Base-by-base conservation (phyloP, 2,888 invertebrate species). In the Synergus gifuensis region DNA sequence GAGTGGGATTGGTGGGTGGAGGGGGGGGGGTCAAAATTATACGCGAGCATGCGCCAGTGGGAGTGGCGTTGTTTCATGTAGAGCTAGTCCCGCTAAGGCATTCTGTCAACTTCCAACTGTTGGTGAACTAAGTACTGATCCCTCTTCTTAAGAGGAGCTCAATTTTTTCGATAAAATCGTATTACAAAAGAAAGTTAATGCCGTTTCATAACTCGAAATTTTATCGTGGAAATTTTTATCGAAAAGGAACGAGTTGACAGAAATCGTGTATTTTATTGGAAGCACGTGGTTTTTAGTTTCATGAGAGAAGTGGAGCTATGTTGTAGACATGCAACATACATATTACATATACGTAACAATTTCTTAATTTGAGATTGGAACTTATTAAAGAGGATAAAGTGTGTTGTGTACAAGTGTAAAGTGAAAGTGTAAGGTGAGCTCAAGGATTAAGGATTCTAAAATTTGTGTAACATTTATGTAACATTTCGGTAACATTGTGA, bases 11-110 rank as follows among this genome's bases (percentile, higher is more conserved):
- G 42, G 42, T n/a, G 44, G 49, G 60, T 73, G 49, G 60, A 44
- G 80, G 80, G 78, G 49, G 63, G 77, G 42, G 22, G 42, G 40
- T 76, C 79, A 62, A 58, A 78, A 79, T 77, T 79, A 80, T 78
- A 69, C 81, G 78, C 81, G 90, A 88, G 91, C 91, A 90, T 91
- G 91, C 91, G 91, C 91, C 86, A 86, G 88, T 90, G 90, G 90
- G 90, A 90, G 90, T 90, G 90, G 89, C 88, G 87, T 80, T 67
- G 80, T 82, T 81, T 88, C 86, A 87, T 86, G 87, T 87, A 86
- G 88, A 85, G 86, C 85, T 83, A 86, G 86, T 89, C 90, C 89
- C 90, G 90, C 90, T 89, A 90, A 89, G 89, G 88, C 86, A 85
- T 87, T 87, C 90, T 89, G 90, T 90, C 88, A 90, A 90, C 89